Conservation (phyloP, 2,888 invertebrate species). For the Agonopterix heracliana region DNA sequence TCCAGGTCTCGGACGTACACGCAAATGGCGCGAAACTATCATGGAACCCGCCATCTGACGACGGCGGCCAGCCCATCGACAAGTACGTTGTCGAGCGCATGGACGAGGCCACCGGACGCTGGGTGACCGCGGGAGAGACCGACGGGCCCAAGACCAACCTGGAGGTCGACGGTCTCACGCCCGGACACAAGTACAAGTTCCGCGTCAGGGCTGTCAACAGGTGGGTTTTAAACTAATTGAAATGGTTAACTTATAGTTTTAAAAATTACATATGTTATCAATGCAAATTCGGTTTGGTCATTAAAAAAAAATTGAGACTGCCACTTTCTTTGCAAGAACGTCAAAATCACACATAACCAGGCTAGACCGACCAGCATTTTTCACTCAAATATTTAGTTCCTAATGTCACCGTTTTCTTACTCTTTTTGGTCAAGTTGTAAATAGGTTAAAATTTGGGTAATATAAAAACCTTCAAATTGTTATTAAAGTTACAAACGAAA, state of each 20-base stretch:
- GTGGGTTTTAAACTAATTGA: conserved; percentile 20
- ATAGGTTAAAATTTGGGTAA: too few relatives aligned
- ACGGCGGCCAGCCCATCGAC: conserved; percentile 95
- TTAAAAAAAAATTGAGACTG: too few relatives aligned
- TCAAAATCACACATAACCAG: too few relatives aligned
- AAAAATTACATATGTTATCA: not conserved
- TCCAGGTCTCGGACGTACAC: conserved; percentile 84
- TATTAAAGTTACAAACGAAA: too few relatives aligned
- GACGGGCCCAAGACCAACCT: conserved; percentile 87
- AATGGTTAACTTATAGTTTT: not conserved
- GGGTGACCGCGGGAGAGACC: conserved; percentile 96
- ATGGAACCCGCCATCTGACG: conserved; percentile 96
- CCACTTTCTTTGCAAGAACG: too few relatives aligned
- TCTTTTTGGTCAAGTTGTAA: too few relatives aligned
- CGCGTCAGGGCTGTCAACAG: conserved; percentile 97
- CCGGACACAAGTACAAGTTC: conserved; percentile 98
- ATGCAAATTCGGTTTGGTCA: too few relatives aligned
- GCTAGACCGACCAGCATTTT: too few relatives aligned
- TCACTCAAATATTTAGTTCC: too few relatives aligned
- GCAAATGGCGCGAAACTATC: conserved; percentile 92
- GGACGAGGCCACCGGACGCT: conserved; percentile 94
- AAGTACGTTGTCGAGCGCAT: conserved; percentile 96
- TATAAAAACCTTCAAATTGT: too few relatives aligned
- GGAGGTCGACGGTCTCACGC: conserved; percentile 89
- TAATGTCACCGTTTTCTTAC: too few relatives aligned